Evolutionary conservation across 1,140 invertebrate species (phyloP), one percentile per base, ranked within the genome.

Genomic region (Trichoplusia ni): DNA sequence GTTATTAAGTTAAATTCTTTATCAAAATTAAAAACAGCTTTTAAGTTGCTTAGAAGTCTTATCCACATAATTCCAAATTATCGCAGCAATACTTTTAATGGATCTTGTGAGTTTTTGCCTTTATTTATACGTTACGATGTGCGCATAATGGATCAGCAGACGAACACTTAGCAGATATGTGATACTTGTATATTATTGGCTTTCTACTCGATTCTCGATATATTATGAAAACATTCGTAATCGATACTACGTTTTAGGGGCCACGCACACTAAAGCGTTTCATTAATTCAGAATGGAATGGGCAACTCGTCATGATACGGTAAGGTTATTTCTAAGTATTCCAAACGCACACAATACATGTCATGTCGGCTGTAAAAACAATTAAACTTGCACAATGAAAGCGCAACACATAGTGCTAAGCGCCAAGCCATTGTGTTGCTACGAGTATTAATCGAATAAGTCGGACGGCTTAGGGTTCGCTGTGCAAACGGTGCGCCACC

Each of bases 71-170:
- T 64, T 51, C 71, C 31, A 74, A 67, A 77, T 53, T 67, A 69
- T 71, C 56, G 63, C 47, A 76, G 80, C 81, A 86, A 86, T 84
- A 84, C 83, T 84, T 86, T 86, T 86, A 86, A 86, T 86, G 83
- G 83, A 86, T 84, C 81, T 80, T 84, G 78, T 78, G 81, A 85
- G 82, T 86, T 84, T 85, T 86, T 86, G 80, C 80, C 81, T 86
- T 84, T 86, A 86, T 86, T 86, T 84, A 84, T 82, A 81, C 72
- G 77, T 82, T 81, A 81, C 80, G 77, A 81, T 84, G 81, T 86
- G 80, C 79, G 80, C 81, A 86, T 84, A 86, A 84, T 84, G 82
- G 81, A 84, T 82, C 77, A 79, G 71, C 62, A 71, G 77, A 74
- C 71, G 74, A 75, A 80, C 81, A 82, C 77, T 81, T 76, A 75